A percentile compares a stretch with the other conserved stretches of the same genome.
Evolutionary conservation across 2,888 invertebrate species (phyloP).

Genomic region (Andrena trimmerana): DNA sequence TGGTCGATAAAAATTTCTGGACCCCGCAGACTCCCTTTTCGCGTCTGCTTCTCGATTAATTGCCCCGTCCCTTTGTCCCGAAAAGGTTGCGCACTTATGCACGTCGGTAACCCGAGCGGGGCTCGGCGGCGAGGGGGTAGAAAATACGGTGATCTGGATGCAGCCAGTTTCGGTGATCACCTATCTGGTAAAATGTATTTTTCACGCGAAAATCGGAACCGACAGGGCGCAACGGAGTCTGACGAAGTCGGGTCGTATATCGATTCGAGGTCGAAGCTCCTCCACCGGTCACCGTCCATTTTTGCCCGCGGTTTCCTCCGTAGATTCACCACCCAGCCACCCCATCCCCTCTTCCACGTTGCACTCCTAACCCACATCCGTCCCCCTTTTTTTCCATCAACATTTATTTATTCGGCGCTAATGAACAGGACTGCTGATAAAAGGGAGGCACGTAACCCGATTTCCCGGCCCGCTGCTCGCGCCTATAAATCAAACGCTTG

Average conservation of each 20-base stretch:
- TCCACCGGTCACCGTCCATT: constrained; percentile 60
- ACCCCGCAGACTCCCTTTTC: not conserved
- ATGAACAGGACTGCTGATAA: constrained; percentile 64
- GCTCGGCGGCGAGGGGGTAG: not conserved
- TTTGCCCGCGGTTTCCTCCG: constrained; percentile 55
- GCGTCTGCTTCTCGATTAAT: not conserved
- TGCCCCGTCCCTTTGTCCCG: not conserved
- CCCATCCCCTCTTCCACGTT: not conserved
- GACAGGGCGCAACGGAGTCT: constrained; percentile 34
- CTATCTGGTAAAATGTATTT: constrained; percentile 30
- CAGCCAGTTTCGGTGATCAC: constrained; percentile 29
- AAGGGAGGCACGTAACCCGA: constrained; percentile 42
- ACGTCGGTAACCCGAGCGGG: not conserved
- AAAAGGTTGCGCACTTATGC: not conserved
- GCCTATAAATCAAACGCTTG: constrained; percentile 74
- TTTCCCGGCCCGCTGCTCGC: constrained; percentile 44
- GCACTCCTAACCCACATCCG: constrained; percentile 49
- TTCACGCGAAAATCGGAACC: constrained; percentile 39
- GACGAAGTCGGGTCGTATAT: constrained; percentile 43
- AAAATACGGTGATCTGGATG: constrained; percentile 25
- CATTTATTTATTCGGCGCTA: constrained; percentile 57
- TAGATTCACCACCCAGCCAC: not conserved
- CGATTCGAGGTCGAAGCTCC: constrained; percentile 39
- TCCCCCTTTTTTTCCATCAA: constrained; percentile 10
- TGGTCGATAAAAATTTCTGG: constrained; percentile 16